Evolutionary conservation across 1,140 invertebrate species (phyloP).

Genomic region (Brachionus rotundiformis): DNA sequence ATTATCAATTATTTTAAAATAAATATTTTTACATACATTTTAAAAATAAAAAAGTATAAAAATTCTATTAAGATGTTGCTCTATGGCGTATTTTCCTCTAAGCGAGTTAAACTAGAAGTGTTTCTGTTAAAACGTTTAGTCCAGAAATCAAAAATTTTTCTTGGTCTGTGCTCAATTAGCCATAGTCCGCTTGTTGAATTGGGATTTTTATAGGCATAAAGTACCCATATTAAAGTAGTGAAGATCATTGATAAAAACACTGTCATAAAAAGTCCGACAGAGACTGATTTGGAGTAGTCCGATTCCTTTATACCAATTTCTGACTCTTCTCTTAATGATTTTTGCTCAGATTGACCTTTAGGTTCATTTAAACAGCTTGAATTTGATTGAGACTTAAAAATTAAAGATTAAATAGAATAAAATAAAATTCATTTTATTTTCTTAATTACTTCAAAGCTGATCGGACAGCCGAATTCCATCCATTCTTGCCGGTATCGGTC

Average conservation of each 20-base stretch:
- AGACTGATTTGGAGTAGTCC: conserved; percentile 51
- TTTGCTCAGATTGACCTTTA: not conserved
- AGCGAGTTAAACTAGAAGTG: conserved; percentile 27
- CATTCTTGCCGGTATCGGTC: conserved; percentile 86
- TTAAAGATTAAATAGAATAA: too few species aligned
- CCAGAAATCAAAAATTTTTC: not conserved
- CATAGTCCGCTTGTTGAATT: conserved; percentile 90
- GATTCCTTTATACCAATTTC: not conserved
- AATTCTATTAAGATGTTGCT: not conserved
- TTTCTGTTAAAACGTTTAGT: not conserved
- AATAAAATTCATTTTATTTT: not conserved
- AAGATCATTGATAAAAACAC: conserved; percentile 70
- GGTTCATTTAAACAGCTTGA: not conserved
- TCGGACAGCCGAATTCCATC: conserved; percentile 74
- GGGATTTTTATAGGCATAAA: conserved; percentile 92
- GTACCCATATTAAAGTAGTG: conserved; percentile 73
- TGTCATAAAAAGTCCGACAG: conserved; percentile 68
- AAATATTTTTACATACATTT: not conserved
- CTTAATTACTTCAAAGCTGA: conserved; percentile 12
- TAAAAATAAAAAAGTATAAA: not conserved
- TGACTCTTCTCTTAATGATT: not conserved
- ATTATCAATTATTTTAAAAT: not conserved
- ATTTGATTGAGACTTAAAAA: not conserved
- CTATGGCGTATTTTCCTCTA: not conserved
- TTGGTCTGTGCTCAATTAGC: conserved; percentile 73